Conservation (phyloP, 2,888 invertebrate species). For the Pollenia labialis region DNA sequence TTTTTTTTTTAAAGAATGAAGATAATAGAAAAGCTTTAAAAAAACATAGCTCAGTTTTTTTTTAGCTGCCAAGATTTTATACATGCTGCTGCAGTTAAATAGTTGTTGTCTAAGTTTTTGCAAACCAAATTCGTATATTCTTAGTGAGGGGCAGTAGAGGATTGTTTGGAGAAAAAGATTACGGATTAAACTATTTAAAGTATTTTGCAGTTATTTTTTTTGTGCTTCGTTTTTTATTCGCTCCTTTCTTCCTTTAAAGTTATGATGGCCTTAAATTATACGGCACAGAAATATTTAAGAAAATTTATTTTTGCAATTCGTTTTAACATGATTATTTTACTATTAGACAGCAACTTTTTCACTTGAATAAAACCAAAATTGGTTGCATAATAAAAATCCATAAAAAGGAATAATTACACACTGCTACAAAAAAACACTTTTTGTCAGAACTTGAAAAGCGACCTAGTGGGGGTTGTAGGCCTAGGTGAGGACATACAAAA, state of each 20-base stretch:
- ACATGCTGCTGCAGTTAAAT: neutral
- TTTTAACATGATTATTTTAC: conserved; percentile 18
- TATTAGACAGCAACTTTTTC: neutral
- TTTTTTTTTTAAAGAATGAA: neutral
- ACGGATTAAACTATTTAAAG: conserved; percentile 39
- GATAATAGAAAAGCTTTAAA: neutral
- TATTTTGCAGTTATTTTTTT: neutral
- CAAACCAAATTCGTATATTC: neutral
- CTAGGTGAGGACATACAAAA: too few relatives aligned
- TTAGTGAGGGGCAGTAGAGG: neutral
- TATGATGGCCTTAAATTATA: conserved; percentile 33
- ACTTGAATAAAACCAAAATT: too few relatives aligned
- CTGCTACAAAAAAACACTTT: too few relatives aligned
- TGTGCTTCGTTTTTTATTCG: neutral
- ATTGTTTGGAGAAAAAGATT: neutral
- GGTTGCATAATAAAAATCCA: neutral
- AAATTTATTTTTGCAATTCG: conserved; percentile 47
- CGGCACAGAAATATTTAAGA: neutral
- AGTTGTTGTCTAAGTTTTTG: neutral
- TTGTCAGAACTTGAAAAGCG: too few relatives aligned
- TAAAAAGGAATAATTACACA: too few relatives aligned
- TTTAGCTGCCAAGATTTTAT: neutral
- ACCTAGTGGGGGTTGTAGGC: too few relatives aligned
- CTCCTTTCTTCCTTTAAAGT: conserved; percentile 2
- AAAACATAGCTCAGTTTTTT: neutral